Evolutionary conservation across 2,888 invertebrate species (phyloP).

Genomic region (Alloplasta piceator): DNA sequence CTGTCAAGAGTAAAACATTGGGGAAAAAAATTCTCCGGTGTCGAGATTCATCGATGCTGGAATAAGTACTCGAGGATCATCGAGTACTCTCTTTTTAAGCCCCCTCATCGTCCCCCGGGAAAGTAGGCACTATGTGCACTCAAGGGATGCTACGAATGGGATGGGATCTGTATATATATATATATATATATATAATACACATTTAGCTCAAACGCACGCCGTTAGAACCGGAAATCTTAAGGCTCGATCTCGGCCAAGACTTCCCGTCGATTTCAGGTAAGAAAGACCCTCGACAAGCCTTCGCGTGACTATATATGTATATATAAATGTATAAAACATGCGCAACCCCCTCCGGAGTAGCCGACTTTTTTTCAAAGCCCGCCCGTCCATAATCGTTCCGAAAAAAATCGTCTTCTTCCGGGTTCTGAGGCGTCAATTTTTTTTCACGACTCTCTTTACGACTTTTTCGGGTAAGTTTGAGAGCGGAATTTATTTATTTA

Average conservation of each 20-base stretch:
- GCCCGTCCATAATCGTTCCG: background rate
- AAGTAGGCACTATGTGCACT: background rate
- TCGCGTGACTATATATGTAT: background rate
- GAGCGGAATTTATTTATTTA: slow-evolving; percentile 54
- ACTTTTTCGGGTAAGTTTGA: slow-evolving; percentile 16
- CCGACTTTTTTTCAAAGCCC: slow-evolving; percentile 15
- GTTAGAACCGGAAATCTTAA: slow-evolving; percentile 47
- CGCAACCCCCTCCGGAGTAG: background rate
- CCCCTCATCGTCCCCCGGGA: slow-evolving; percentile 4
- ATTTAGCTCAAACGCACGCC: slow-evolving; percentile 23
- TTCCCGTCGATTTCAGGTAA: slow-evolving; percentile 23
- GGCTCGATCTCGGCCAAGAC: slow-evolving; percentile 34
- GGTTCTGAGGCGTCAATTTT: background rate
- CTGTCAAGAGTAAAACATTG: slow-evolving; percentile 26
- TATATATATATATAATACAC: too few species aligned
- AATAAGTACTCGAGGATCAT: slow-evolving; percentile 23
- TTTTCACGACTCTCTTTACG: slow-evolving; percentile 14
- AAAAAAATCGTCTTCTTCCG: background rate
- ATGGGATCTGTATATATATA: background rate
- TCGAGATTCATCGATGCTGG: slow-evolving; percentile 21
- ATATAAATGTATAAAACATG: background rate
- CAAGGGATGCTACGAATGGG: background rate
- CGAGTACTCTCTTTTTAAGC: slow-evolving; percentile 13
- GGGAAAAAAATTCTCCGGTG: slow-evolving; percentile 5
- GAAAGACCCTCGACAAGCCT: slow-evolving; percentile 6